Base-by-base conservation (phyloP, 2,113 vertebrate species). In the Microcebus murinus region DNA sequence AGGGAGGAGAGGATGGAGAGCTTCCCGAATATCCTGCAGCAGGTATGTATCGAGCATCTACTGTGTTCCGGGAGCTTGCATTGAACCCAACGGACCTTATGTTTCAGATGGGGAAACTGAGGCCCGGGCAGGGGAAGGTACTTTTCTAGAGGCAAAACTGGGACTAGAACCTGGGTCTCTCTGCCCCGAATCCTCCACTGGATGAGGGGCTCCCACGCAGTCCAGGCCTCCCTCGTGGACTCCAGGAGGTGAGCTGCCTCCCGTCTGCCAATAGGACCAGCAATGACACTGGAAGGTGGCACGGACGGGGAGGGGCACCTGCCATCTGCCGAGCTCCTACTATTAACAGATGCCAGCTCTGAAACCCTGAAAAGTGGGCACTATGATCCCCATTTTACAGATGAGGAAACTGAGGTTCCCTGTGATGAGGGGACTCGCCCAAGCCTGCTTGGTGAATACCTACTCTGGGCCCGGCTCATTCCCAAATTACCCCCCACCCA, bases 211-310 rank as follows among this genome's bases (percentile, higher is more conserved):
- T 39, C 20, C 65, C 3, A 11, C 17, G 50, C 77, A 55, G 52
- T 3, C 34, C 12, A 67, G 57, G 42, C 50, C n/a, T 15, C 25
- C 36, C 0, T 0, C 20, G 6, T 11, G 29, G 25, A 3, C 34
- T 15, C n/a, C 14, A 6, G 81, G 71, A 57, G 31, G 39, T 0
- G 4, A 21, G 2, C 0, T 1, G 2, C 31, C 34, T 3, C 84
- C 80, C 74, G 14, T 8, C 8, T 8, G 36, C 83, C 50, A 0
- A 0, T 2, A 1, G 27, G 20, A 57, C 63, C 71, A 3, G 12
- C 0, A 17, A 76, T 6, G 10, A 76, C 11, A 0, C n/a, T 5
- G 6, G 48, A 21, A 52, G 50, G 50, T 45, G 45, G 45, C 45
- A 8, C 4, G 0, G 6, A 25, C 70, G 52, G 9, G 2, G 48